phyloP scores from a whole-genome alignment of 1,140 invertebrate genomes.

The Adelges cooleyi region DNA sequence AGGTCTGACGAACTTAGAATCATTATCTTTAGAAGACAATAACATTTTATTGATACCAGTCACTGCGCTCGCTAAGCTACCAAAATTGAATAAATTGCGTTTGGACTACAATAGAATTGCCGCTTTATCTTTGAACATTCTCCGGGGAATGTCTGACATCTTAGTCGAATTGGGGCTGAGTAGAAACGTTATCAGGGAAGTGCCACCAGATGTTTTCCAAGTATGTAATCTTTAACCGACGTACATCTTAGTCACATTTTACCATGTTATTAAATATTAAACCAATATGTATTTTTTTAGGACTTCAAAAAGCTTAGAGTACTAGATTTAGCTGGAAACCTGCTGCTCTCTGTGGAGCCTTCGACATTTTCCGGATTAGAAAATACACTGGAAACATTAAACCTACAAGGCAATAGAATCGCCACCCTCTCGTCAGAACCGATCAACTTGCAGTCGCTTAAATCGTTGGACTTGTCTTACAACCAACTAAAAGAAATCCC shows the following conservation, averaged over 20 bases:
- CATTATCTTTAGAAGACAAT: conserved; percentile 72
- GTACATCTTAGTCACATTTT: background rate
- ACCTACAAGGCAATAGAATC: conserved; percentile 64
- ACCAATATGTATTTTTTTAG: conserved; percentile 30
- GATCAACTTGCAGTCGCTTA: conserved; percentile 50
- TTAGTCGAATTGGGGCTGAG: conserved; percentile 56
- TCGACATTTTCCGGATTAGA: conserved; percentile 66
- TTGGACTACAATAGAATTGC: conserved; percentile 79
- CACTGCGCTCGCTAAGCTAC: conserved; percentile 59
- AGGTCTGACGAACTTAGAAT: conserved; percentile 61
- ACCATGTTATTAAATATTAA: background rate
- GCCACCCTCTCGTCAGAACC: conserved; percentile 49
- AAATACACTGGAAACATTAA: conserved; percentile 55
- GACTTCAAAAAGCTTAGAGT: conserved; percentile 60
- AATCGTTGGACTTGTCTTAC: conserved; percentile 61
- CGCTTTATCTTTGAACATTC: conserved; percentile 65
- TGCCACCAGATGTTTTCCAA: conserved; percentile 64
- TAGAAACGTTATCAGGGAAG: conserved; percentile 74
- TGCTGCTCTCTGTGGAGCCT: conserved; percentile 54
- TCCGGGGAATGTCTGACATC: conserved; percentile 50
- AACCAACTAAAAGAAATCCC: conserved; percentile 62
- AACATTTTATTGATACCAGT: conserved; percentile 73
- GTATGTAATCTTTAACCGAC: conserved; percentile 23
- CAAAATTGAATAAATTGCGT: conserved; percentile 58
- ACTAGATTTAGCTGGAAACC: conserved; percentile 66